phyloP scores from a whole-genome alignment of 2,113 vertebrate species.

The Lepisosteus osseus region DNA sequence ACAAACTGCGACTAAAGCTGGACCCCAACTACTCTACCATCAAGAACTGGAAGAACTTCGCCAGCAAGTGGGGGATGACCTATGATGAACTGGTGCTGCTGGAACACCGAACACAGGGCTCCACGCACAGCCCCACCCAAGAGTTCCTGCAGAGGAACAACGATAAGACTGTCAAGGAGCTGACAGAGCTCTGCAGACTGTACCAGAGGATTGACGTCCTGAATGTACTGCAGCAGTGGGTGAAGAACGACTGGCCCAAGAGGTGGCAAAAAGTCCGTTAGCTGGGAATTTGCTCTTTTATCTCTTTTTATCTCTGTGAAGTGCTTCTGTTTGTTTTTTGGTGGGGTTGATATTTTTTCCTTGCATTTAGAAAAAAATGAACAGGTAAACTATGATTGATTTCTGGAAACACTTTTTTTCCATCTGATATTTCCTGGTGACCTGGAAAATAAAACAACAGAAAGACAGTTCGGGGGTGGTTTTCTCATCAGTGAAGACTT shows the following conservation, averaged over 20 bases:
- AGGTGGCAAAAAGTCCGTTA: constrained; percentile 69
- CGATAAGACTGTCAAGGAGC: constrained; percentile 86
- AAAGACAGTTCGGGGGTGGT: no score
- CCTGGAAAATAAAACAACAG: no score
- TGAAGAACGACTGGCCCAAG: constrained; percentile 90
- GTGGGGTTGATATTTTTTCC: background rate
- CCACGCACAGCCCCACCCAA: constrained; percentile 82
- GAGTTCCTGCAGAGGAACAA: constrained; percentile 91
- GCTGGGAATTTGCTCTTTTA: background rate
- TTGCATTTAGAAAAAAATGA: background rate
- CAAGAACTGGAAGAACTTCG: constrained; percentile 99
- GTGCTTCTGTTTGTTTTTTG: background rate
- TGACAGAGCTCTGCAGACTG: constrained; percentile 86
- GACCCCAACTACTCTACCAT: constrained; percentile 92
- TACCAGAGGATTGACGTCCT: constrained; percentile 92
- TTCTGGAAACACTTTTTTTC: no score
- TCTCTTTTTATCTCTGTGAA: background rate
- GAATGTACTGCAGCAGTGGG: constrained; percentile 85
- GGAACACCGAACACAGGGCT: constrained; percentile 85
- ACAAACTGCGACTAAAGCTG: constrained; percentile 86
- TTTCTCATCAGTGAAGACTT: no score
- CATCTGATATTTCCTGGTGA: no score
- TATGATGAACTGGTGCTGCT: constrained; percentile 92
- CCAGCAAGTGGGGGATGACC: constrained; percentile 97
- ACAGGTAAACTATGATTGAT: no score